Percentiles rank a stretch among this genome's conserved stretches.
These are phyloP conservation scores for Hippocampus zosterae DNA, from an alignment of 2,113 vertebrate genomes.

Conservation along the genomic window DNA sequence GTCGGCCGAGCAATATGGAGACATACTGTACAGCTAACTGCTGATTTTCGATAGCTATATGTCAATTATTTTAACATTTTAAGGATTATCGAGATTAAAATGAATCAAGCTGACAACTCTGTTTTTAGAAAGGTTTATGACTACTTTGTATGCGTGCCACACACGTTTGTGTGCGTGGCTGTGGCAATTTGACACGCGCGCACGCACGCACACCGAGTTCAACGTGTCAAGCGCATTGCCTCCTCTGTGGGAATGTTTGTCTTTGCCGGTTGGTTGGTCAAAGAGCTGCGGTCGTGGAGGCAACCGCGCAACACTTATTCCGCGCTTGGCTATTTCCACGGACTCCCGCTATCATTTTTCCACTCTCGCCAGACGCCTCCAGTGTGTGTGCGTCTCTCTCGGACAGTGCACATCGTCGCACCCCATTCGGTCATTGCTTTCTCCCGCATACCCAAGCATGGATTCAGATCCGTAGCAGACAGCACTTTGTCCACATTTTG, in stretches of 20 bases:
- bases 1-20: too few relatives aligned
- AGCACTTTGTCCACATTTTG: slow-evolving; percentile 34
- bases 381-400: slow-evolving; percentile 68
- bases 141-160: slow-evolving; percentile 27
- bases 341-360: slow-evolving; percentile 58
- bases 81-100: too few relatives aligned
- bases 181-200: not conserved
- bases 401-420: slow-evolving; percentile 60
- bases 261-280: slow-evolving; percentile 35
- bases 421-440: slow-evolving; percentile 35
- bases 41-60: too few relatives aligned
- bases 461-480: slow-evolving; percentile 52
- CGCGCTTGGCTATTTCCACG: slow-evolving; percentile 46
- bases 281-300: slow-evolving; percentile 53
- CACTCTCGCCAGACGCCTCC: slow-evolving; percentile 73
- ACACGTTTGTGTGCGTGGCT: not conserved
- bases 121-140: slow-evolving; percentile 13
- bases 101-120: too few relatives aligned
- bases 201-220: slow-evolving; percentile 15
- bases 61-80: too few relatives aligned
- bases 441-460: slow-evolving; percentile 52
- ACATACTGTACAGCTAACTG: too few relatives aligned
- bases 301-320: slow-evolving; percentile 47
- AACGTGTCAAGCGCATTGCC: slow-evolving; percentile 33
- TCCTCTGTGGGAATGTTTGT: slow-evolving; percentile 56